Evolutionary conservation across 2,113 vertebrate species (phyloP).

Genomic region (Climacteris rufus): DNA sequence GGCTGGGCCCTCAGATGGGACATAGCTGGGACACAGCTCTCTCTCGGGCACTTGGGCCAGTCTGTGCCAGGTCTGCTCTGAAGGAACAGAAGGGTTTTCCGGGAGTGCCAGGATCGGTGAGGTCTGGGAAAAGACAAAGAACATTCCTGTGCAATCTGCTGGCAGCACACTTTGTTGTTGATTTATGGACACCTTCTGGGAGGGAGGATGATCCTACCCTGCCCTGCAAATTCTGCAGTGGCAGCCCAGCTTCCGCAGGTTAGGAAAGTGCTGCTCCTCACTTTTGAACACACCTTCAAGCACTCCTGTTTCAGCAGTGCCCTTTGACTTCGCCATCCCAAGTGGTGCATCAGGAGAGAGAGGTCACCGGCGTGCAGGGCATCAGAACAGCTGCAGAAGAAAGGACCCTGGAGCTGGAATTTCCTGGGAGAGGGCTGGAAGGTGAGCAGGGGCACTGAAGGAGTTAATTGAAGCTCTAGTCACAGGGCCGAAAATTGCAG

Average conservation of each 20-base stretch:
- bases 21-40: neutral
- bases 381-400: neutral
- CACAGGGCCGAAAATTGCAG: neutral
- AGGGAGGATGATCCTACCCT: neutral
- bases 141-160: neutral
- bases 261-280: neutral
- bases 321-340: neutral
- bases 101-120: neutral
- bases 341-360: neutral
- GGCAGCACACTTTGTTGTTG: neutral
- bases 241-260: neutral
- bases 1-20: neutral
- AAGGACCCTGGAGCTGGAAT: neutral
- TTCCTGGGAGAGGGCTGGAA: neutral
- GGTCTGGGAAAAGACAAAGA: neutral
- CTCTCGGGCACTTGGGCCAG: neutral
- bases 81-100: neutral
- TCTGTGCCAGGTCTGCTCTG: neutral
- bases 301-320: neutral
- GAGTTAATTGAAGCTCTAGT: constrained; percentile 31
- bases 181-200: neutral
- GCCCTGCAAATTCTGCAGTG: neutral
- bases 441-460: neutral
- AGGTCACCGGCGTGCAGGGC: neutral
- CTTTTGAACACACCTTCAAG: neutral